Evolutionary conservation across 2,888 invertebrate species (phyloP).

Genomic region (Bhutanitis thaidina): DNA sequence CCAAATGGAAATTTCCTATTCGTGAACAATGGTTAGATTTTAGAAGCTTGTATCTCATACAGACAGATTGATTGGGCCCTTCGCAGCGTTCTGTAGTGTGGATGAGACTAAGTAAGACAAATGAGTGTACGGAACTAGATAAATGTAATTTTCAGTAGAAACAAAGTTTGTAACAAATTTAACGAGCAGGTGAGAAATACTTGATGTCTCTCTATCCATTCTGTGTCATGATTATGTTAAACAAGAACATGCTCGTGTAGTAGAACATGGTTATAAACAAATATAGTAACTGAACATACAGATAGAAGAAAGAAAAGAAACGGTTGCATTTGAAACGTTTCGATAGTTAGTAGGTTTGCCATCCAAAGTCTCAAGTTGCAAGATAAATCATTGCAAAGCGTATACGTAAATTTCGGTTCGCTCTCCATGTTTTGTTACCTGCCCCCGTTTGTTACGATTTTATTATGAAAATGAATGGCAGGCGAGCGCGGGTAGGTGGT

Average conservation of each 20-base stretch:
- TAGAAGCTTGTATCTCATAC: conserved; percentile 75
- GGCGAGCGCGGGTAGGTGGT: conserved; percentile 41
- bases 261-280: too few relatives aligned
- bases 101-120: conserved; percentile 35
- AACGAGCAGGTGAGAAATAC: too few relatives aligned
- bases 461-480: conserved; percentile 80
- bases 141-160: conserved; percentile 19
- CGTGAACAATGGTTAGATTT: conserved; percentile 78
- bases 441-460: conserved; percentile 78
- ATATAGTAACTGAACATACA: too few relatives aligned
- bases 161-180: too few relatives aligned
- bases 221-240: too few relatives aligned
- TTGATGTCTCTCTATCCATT: too few relatives aligned
- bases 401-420: conserved; percentile 70
- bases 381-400: conserved; percentile 65
- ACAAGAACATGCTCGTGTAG: too few relatives aligned
- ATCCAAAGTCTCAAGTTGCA: conserved; percentile 51
- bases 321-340: not conserved
- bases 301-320: too few relatives aligned
- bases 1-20: conserved; percentile 78
- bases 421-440: conserved; percentile 79
- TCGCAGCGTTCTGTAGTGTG: conserved; percentile 50
- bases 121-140: conserved; percentile 15
- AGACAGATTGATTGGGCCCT: conserved; percentile 78
- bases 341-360: not conserved